These are phyloP conservation scores for Latheticus oryzae DNA, from an alignment of 2,888 invertebrate genomes.

Conservation along the genomic window DNA sequence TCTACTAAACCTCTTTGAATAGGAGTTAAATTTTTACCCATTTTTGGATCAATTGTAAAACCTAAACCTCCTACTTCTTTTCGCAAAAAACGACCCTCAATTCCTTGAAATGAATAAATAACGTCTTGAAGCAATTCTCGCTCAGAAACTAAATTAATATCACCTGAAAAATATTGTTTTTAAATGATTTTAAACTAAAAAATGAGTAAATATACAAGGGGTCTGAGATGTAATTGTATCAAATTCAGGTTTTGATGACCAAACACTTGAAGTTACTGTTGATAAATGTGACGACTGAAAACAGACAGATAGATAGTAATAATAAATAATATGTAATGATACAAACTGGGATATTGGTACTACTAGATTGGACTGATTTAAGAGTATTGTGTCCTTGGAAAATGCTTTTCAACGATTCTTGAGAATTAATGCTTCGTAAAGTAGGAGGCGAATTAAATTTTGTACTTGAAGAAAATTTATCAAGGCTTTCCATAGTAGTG, in stretches of 20 bases:
- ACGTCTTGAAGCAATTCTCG: constrained; percentile 77
- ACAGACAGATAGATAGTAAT: neutral
- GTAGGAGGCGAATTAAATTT: constrained; percentile 48
- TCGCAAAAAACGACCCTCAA: constrained; percentile 81
- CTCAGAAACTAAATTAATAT: constrained; percentile 47
- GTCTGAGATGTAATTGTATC: constrained; percentile 10
- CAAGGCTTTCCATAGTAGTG: constrained; percentile 50
- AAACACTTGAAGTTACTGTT: constrained; percentile 7
- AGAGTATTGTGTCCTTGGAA: constrained; percentile 47
- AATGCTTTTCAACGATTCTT: constrained; percentile 55
- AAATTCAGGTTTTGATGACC: constrained; percentile 22
- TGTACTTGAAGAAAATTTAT: constrained; percentile 40
- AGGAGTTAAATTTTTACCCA: constrained; percentile 67
- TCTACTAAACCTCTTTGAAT: constrained; percentile 73
- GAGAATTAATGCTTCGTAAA: constrained; percentile 52
- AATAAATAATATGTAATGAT: neutral
- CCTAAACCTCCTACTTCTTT: constrained; percentile 73
- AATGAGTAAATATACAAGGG: no score
- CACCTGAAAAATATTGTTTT: constrained; percentile 13
- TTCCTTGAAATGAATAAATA: constrained; percentile 89
- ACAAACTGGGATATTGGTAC: constrained; percentile 22
- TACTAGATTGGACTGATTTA: constrained; percentile 34
- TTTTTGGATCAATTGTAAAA: constrained; percentile 72
- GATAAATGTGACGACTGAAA: constrained; percentile 25
- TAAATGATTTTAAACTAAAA: constrained; percentile 1